Base-by-base conservation (phyloP, 2,797 vertebrate species). In the Sebastes ruberrimus region DNA sequence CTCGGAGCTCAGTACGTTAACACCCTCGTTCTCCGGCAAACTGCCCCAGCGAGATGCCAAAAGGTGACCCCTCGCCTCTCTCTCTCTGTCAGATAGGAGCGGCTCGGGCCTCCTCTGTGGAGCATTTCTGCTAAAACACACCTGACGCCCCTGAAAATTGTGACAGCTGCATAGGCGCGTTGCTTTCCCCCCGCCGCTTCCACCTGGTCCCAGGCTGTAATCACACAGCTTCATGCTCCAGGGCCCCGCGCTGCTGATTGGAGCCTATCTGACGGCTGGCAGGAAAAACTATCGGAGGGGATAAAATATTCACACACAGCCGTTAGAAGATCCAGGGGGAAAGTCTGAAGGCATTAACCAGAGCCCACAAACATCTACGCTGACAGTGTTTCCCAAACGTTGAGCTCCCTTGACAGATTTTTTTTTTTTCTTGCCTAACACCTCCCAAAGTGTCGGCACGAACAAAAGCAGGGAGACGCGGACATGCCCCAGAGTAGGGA, bases 271-370 rank as follows among this genome's bases (percentile, higher is more conserved):
- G 94, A 94, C 86, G 91, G 89, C 93, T 93, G 93, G 92, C 90
- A 88, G 91, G 89, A 85, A 92, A 93, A 93, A 93, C 93, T 93
- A 94, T 93, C 86, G 84, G 86, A 92, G 92, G 88, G 86, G 88
- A 93, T 94, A 92, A 94, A 94, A 95, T 93, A 95, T 94, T 94
- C 93, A 93, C 93, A 94, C 92, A 90, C 88, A 86, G 90, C 90
- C 91, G 90, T 94, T 93, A 89, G 91, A 91, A 86, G 91, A 92
- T 94, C 90, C 85, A 86, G 86, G 77, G 92, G 87, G 90, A 89
- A 88, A 86, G 92, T 94, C 93, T 90, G 80, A 91, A 93, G 90
- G 93, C 91, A 93, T 94, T 93, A 94, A 85, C 89, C 81, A 78
- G 88, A 93, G 87, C 88, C 88, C 87, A 82, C 88, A 92, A 94